A percentile compares a stretch with the other conserved stretches of the same genome.
Evolutionary conservation across 2,797 vertebrate species (phyloP).

Genomic region (Molossus molossus): DNA sequence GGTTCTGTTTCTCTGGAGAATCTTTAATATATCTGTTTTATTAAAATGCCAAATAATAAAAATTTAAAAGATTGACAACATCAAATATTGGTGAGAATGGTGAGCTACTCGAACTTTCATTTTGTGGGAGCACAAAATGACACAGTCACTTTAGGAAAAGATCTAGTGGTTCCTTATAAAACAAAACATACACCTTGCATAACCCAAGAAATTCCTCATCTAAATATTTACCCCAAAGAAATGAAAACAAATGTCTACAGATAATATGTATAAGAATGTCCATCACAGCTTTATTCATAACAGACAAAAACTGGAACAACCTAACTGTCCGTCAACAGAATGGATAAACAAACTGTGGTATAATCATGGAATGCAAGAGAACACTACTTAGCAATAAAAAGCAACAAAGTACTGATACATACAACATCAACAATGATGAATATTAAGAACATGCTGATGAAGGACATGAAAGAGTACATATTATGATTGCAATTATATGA

Average conservation of each 20-base stretch:
- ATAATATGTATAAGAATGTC: not conserved
- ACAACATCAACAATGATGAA: not conserved
- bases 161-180: slow-evolving; percentile 23
- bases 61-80: slow-evolving; percentile 27
- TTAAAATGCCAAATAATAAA: slow-evolving; percentile 64
- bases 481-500: slow-evolving; percentile 2
- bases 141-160: not conserved
- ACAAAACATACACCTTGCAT: not conserved
- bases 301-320: slow-evolving; percentile 29
- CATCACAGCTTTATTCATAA: not conserved
- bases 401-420: not conserved
- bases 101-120: slow-evolving; percentile 5
- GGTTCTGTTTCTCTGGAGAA: slow-evolving; percentile 59
- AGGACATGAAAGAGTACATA: not conserved
- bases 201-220: slow-evolving; percentile 2
- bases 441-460: slow-evolving; percentile 4
- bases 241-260: slow-evolving; percentile 47
- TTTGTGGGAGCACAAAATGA: not conserved
- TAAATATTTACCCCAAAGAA: slow-evolving; percentile 56
- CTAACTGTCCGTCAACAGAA: not conserved
- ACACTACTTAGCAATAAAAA: not conserved
- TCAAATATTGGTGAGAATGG: not conserved
- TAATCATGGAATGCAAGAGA: not conserved
- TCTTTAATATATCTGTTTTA: not conserved
- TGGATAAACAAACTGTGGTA: not conserved